These are phyloP conservation scores for Sinotaia quadrata DNA, from an alignment of 2,888 invertebrate genomes.

Conservation along the genomic window DNA sequence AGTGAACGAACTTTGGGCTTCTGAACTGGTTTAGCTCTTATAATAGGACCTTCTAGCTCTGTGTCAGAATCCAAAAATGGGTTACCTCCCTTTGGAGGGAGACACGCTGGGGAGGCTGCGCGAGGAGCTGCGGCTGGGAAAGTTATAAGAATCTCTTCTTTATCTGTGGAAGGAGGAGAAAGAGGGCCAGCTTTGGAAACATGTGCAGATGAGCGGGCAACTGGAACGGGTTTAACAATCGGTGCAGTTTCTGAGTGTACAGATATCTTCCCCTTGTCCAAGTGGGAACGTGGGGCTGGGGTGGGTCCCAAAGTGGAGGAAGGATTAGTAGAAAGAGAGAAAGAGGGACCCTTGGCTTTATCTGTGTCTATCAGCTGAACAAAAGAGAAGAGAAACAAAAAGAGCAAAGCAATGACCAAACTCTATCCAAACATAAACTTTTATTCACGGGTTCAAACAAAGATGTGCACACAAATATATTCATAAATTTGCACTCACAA, in stretches of 20 bases:
- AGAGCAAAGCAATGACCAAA: constrained; percentile 21
- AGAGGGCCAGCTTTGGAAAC: constrained; percentile 33
- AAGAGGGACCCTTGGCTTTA: constrained; percentile 24
- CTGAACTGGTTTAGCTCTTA: constrained; percentile 15
- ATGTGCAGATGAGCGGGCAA: constrained; percentile 39
- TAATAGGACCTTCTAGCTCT: not conserved
- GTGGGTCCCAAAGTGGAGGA: not conserved
- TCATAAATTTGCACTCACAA: not conserved
- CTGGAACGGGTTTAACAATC: constrained; percentile 16
- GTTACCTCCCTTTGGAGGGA: constrained; percentile 9
- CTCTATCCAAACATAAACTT: not conserved
- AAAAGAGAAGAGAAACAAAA: constrained; percentile 22
- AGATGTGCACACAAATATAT: not conserved
- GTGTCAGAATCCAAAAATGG: constrained; percentile 7
- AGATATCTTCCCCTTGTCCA: not conserved
- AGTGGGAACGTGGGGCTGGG: constrained; percentile 10
- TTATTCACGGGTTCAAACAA: not conserved
- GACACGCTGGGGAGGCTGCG: constrained; percentile 6
- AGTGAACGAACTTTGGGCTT: constrained; percentile 13
- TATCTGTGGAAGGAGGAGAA: constrained; percentile 12
- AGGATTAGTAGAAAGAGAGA: constrained; percentile 4
- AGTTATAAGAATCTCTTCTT: constrained; percentile 27
- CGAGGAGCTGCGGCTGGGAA: constrained; percentile 6
- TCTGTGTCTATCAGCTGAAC: constrained; percentile 27
- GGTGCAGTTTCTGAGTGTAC: not conserved